Conservation (phyloP, 2,888 invertebrate genomes). For the Macropis europaea region DNA sequence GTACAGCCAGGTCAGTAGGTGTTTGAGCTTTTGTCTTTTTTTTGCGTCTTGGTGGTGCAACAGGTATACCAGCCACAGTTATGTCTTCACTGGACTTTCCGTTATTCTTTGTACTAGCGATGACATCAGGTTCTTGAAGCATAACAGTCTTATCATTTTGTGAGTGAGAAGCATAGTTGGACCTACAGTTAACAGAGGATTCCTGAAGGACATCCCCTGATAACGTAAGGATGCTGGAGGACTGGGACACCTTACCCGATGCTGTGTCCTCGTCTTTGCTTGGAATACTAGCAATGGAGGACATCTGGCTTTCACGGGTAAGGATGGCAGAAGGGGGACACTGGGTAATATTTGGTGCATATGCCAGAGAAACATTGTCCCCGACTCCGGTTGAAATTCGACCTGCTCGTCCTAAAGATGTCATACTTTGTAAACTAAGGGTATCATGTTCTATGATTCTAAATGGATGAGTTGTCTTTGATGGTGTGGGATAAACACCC, state of each 20-base stretch:
- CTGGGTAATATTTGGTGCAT: constrained; percentile 66
- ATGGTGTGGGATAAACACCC: constrained; percentile 85
- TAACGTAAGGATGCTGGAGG: constrained; percentile 75
- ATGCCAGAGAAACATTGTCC: constrained; percentile 72
- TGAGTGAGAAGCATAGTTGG: constrained; percentile 65
- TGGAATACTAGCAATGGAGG: constrained; percentile 73
- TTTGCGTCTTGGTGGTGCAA: constrained; percentile 91
- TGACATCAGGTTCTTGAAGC: constrained; percentile 93
- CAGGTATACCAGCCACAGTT: constrained; percentile 79
- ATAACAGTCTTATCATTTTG: constrained; percentile 71
- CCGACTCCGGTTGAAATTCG: constrained; percentile 86
- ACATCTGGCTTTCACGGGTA: constrained; percentile 73
- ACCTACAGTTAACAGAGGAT: constrained; percentile 67
- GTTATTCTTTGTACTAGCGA: constrained; percentile 90
- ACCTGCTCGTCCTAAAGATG: constrained; percentile 91
- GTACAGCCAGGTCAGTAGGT: constrained; percentile 77
- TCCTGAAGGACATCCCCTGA: constrained; percentile 75
- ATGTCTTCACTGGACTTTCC: constrained; percentile 73
- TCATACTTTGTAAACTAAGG: constrained; percentile 93
- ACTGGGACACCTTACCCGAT: constrained; percentile 76
- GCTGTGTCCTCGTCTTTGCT: constrained; percentile 76
- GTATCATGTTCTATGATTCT: constrained; percentile 93
- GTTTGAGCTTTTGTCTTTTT: constrained; percentile 83
- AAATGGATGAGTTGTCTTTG: constrained; percentile 88
- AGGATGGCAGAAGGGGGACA: constrained; percentile 61